These are phyloP conservation scores for Amyelois transitella DNA, from an alignment of 1,140 invertebrate genomes.

Conservation along the genomic window DNA sequence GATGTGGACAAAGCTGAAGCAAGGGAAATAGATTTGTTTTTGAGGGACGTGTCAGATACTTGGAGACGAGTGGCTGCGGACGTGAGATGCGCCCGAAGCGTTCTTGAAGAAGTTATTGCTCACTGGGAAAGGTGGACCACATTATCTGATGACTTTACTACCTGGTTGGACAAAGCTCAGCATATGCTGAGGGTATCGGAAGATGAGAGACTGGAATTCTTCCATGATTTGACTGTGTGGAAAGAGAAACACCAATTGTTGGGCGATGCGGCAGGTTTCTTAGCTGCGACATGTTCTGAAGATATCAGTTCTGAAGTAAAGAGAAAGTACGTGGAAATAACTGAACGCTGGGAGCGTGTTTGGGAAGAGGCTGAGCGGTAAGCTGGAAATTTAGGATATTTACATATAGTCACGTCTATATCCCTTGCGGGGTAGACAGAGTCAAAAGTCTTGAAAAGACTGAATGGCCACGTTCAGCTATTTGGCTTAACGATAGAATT, in stretches of 20 bases:
- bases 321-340: conserved; percentile 82
- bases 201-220: conserved; percentile 91
- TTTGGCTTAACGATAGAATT: too few relatives aligned
- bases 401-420: background rate
- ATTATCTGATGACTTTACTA: conserved; percentile 82
- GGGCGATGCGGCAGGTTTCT: conserved; percentile 89
- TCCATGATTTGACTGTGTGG: conserved; percentile 92
- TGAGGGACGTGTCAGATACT: conserved; percentile 88
- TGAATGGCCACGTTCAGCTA: too few relatives aligned
- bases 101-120: conserved; percentile 89
- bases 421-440: background rate
- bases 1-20: conserved; percentile 86
- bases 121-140: conserved; percentile 91
- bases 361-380: conserved; percentile 85
- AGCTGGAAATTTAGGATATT: conserved; percentile 13
- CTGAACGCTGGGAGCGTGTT: conserved; percentile 85
- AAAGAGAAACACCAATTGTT: conserved; percentile 90
- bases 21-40: conserved; percentile 86
- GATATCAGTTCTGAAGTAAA: conserved; percentile 85
- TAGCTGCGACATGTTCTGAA: conserved; percentile 90
- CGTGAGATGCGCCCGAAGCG: conserved; percentile 90
- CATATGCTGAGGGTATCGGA: conserved; percentile 84
- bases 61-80: conserved; percentile 95
- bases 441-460: too few relatives aligned
- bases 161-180: conserved; percentile 88